phyloP scores from a whole-genome alignment of 2,113 vertebrate species.

The Zeus faber region DNA sequence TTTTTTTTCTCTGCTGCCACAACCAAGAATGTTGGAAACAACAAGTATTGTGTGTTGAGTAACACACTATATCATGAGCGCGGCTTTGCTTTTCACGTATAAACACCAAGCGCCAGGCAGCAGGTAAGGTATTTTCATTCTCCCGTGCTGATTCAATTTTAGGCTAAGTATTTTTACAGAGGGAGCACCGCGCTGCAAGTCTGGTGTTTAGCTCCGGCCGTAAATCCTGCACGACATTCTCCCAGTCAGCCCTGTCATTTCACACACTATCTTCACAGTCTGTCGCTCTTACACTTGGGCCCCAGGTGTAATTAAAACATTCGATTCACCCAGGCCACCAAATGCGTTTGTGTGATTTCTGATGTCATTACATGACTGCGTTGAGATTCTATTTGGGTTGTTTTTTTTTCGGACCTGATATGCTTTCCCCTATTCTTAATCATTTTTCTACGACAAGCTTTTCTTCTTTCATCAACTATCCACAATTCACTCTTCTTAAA shows the following conservation, averaged over 20 bases:
- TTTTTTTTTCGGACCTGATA: no score
- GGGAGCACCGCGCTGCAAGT: no score
- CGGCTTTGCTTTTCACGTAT: conserved; percentile 12
- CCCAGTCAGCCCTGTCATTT: conserved; percentile 24
- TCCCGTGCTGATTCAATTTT: conserved; percentile 33
- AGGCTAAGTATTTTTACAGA: conserved; percentile 13
- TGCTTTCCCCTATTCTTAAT: no score
- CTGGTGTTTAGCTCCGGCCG: conserved; percentile 24
- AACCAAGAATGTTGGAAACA: conserved; percentile 53
- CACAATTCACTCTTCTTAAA: no score
- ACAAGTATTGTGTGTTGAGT: conserved; percentile 37
- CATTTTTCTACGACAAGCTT: no score
- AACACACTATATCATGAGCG: conserved; percentile 25
- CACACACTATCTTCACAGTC: conserved; percentile 6
- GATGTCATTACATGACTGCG: no score
- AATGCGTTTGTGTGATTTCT: no score
- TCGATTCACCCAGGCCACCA: no score
- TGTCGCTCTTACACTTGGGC: no score
- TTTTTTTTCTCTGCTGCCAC: conserved; percentile 41
- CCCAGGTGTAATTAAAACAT: no score
- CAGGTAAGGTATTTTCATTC: conserved; percentile 47
- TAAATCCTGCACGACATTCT: conserved; percentile 31
- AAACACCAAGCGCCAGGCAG: conserved; percentile 22
- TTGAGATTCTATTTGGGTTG: no score
- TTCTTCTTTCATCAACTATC: no score